Evolutionary conservation across 2,888 invertebrate genomes (phyloP).

Genomic region (Drosophila melanosoma): DNA sequence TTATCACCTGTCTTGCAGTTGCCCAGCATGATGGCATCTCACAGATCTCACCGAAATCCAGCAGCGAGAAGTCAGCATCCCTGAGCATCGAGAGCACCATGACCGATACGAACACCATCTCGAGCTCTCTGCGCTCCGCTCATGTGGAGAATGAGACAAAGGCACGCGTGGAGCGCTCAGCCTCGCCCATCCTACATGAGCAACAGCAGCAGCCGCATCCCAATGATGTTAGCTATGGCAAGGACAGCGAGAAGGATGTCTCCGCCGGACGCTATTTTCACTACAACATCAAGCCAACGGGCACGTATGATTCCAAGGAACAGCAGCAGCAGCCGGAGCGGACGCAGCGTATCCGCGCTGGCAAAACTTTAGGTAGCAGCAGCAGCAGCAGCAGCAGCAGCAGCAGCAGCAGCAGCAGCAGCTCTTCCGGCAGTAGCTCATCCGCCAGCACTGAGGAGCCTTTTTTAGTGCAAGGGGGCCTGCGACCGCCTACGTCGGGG

Average conservation of each 20-base stretch:
- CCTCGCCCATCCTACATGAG: slow-evolving; percentile 87
- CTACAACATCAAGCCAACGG: slow-evolving; percentile 84
- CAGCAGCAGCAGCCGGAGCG: slow-evolving; percentile 72
- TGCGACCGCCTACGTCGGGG: slow-evolving; percentile 85
- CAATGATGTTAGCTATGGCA: slow-evolving; percentile 78
- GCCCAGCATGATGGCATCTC: slow-evolving; percentile 85
- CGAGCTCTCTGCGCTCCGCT: slow-evolving; percentile 26
- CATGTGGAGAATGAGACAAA: slow-evolving; percentile 80
- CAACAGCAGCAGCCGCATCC: slow-evolving; percentile 83
- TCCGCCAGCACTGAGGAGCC: slow-evolving; percentile 61
- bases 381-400: slow-evolving; percentile 23
- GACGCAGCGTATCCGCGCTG: slow-evolving; percentile 78
- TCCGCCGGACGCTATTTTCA: slow-evolving; percentile 83
- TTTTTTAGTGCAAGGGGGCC: slow-evolving; percentile 85
- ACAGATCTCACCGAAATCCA: slow-evolving; percentile 90
- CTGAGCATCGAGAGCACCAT: slow-evolving; percentile 76
- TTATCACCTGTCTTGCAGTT: slow-evolving; percentile 53
- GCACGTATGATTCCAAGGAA: slow-evolving; percentile 67
- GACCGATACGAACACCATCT: slow-evolving; percentile 61
- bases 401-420: slow-evolving; percentile 20
- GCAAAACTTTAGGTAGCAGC: slow-evolving; percentile 70
- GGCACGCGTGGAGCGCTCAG: slow-evolving; percentile 86
- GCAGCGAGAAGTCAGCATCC: slow-evolving; percentile 53
- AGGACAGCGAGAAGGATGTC: slow-evolving; percentile 68
- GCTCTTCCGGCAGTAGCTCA: slow-evolving; percentile 21